Percentiles rank a stretch among this genome's conserved stretches.
Evolutionary conservation across 2,113 vertebrate species (phyloP).

Genomic region (Capreolus pygargus): DNA sequence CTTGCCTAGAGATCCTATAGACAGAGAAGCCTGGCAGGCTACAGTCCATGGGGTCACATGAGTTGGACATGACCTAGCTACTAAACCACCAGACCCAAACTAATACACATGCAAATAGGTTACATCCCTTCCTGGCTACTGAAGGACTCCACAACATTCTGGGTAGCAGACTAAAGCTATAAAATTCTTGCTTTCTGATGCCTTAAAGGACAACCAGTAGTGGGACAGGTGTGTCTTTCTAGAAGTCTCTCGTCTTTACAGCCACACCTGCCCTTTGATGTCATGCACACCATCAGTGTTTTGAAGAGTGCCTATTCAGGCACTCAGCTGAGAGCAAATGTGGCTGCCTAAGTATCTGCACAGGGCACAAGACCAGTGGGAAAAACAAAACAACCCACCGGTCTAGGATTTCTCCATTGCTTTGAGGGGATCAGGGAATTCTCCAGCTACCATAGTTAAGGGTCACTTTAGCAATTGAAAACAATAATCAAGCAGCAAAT

Average conservation of each 20-base stretch:
- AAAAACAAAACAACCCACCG: neutral
- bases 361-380: neutral
- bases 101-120: neutral
- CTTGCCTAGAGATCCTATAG: neutral
- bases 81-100: neutral
- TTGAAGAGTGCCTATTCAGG: neutral
- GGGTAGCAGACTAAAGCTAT: neutral
- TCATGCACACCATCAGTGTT: neutral
- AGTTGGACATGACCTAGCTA: neutral
- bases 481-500: conserved; percentile 64
- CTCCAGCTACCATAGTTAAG: conserved; percentile 28
- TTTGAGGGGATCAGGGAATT: conserved; percentile 32
- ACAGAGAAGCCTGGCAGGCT: neutral
- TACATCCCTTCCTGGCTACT: neutral
- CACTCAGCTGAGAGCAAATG: neutral
- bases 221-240: neutral
- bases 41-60: accelerated
- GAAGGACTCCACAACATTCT: neutral
- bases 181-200: neutral
- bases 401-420: conserved; percentile 18
- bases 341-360: neutral
- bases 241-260: neutral
- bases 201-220: neutral
- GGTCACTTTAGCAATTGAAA: conserved; percentile 72
- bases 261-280: neutral